A percentile compares a stretch with the other conserved stretches of the same genome.
phyloP scores from a whole-genome alignment of 2,888 invertebrate species.

The Agrochola lychnidis region DNA sequence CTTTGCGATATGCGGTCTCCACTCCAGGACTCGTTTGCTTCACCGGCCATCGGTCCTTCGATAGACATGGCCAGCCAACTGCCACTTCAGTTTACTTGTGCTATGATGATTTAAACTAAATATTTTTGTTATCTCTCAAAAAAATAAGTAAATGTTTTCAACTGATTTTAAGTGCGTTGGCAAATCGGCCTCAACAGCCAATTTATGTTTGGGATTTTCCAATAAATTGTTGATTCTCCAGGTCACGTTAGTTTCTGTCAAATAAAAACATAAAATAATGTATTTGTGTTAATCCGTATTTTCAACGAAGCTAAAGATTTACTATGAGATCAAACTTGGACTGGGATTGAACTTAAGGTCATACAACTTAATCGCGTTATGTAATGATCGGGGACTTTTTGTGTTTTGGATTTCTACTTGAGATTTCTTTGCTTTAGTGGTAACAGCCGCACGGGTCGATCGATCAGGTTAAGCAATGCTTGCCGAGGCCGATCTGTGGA shows the following conservation, averaged over 20 bases:
- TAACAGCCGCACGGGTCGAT: too few relatives aligned
- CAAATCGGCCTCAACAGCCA: background rate
- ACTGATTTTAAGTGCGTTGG: background rate
- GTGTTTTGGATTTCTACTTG: background rate
- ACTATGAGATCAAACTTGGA: background rate
- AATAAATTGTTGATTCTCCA: background rate
- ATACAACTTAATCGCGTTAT: background rate
- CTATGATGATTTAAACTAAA: background rate
- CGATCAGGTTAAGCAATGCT: too few relatives aligned
- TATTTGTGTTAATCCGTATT: background rate
- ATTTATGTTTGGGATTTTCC: constrained; percentile 8
- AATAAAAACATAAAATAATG: background rate
- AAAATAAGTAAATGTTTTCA: background rate
- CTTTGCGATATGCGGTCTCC: too few relatives aligned
- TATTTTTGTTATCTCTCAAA: background rate
- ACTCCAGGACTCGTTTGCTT: too few relatives aligned
- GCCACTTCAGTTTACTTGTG: background rate
- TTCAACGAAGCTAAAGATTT: background rate
- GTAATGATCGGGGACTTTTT: background rate
- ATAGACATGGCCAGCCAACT: too few relatives aligned
- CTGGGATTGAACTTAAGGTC: background rate
- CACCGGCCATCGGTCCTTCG: too few relatives aligned
- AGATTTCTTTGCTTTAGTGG: background rate
- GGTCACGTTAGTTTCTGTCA: background rate
- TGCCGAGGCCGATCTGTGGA: too few relatives aligned